Evolutionary conservation across 2,888 invertebrate species (phyloP).

Genomic region (Cremastinae sp.): DNA sequence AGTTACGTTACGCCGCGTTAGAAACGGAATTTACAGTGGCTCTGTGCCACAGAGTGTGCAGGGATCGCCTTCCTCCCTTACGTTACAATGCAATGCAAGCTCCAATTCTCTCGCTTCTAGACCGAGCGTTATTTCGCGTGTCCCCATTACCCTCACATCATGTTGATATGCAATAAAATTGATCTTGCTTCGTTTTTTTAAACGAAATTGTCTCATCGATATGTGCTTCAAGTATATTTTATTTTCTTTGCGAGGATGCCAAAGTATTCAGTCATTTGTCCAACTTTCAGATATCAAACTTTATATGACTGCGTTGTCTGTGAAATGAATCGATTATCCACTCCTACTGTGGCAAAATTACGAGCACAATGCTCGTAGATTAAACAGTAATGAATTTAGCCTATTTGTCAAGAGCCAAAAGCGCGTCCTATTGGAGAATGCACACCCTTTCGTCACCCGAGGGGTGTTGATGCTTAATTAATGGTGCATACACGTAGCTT

Average conservation of each 20-base stretch:
- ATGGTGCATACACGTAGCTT: not conserved
- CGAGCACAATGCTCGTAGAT: no score
- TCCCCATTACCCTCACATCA: not conserved
- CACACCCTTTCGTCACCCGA: not conserved
- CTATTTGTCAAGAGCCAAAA: no score
- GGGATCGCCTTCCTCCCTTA: slow-evolving; percentile 28
- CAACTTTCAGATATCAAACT: no score
- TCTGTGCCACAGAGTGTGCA: slow-evolving; percentile 31
- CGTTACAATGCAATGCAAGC: slow-evolving; percentile 31
- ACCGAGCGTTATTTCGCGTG: not conserved
- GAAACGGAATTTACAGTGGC: slow-evolving; percentile 62
- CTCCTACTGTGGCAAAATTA: no score
- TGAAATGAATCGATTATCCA: no score
- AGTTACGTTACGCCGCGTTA: slow-evolving; percentile 67
- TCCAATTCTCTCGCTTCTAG: slow-evolving; percentile 9
- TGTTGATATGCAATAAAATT: not conserved
- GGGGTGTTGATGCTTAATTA: not conserved
- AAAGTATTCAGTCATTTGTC: no score
- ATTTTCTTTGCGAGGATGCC: not conserved
- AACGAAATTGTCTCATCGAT: no score
- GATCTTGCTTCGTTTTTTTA: no score
- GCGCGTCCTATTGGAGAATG: no score
- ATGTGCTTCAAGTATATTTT: slow-evolving; percentile 8
- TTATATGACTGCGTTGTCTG: no score
- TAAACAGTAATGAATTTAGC: no score